Evolutionary conservation across 2,113 vertebrate genomes (phyloP), one percentile per base, ranked within the genome.

Genomic region (Nematolebias whitei): DNA sequence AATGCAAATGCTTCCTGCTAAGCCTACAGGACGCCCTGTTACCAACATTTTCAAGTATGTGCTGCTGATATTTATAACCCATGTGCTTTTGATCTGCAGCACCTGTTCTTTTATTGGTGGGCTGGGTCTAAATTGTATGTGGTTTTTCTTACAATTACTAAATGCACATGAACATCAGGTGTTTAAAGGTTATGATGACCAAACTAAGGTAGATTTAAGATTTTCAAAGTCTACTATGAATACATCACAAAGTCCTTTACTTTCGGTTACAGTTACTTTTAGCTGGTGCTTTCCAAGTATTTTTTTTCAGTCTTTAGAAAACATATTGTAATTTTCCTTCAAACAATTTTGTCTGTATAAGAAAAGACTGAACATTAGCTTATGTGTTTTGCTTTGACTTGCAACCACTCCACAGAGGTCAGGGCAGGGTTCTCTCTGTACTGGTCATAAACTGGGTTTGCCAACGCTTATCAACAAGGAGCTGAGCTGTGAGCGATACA

Each of bases 1-100:
- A 80, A 88, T 85, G 69, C 64, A 79, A 76, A 76, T 70, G 38
- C 38, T 62, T 68, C 49, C 60, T 35, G 45, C 23, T 51, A 45
- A 62, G 70, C 51, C 72, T 43, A 58, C 65, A 80, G 74, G 53
- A 86, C 63, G 52, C 43, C 52, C 29, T 60, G 49, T 68, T 72
- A 44, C 51, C 38, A 68, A 38, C 55, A 50, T 49, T 63, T 51
- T 24, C 44, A 61, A 29, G 60, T 43, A 6, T 65, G 50, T 55
- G 51, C 35, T 49, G 19, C 58, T 41, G 19, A 47, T 45, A n/a
- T 67, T 54, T 19, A 47, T 52, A 63, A 43, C 41, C 29, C 58
- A 45, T 48, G 20, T 58, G 38, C 23, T 59, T 60, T 47, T 63
- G 19, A 10, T 47, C 19, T 45, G 53, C 32, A 57, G 66, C 32